A percentile compares a stretch with the other conserved stretches of the same genome.
Conservation (phyloP, 2,113 vertebrate genomes). For the Nesoenas mayeri region DNA sequence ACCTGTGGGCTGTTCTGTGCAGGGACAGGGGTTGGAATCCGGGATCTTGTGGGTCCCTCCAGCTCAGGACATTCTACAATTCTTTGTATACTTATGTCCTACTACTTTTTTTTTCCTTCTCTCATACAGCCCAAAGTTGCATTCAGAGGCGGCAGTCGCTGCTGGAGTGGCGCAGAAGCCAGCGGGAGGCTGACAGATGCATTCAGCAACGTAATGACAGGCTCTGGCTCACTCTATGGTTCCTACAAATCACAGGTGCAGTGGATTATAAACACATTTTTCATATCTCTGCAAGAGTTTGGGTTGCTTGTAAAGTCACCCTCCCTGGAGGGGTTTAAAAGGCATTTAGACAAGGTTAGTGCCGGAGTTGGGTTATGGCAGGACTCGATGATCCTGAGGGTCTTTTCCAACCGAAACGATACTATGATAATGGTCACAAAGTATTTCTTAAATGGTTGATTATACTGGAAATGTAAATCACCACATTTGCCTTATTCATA, state of each 20-base stretch:
- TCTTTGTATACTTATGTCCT: not conserved
- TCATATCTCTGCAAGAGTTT: not conserved
- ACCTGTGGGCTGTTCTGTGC: too few relatives aligned
- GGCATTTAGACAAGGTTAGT: too few relatives aligned
- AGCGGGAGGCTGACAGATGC: constrained; percentile 53
- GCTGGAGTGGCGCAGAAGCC: constrained; percentile 56
- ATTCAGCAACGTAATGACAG: constrained; percentile 57
- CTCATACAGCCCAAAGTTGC: constrained; percentile 50
- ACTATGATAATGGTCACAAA: not conserved
- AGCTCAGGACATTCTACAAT: too few relatives aligned
- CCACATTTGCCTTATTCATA: not conserved
- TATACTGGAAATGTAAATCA: not conserved
- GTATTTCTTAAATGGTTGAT: not conserved
- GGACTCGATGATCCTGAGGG: too few relatives aligned
- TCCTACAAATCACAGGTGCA: constrained; percentile 75
- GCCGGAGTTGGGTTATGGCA: too few relatives aligned
- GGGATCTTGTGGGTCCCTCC: too few relatives aligned
- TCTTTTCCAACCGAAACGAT: too few relatives aligned
- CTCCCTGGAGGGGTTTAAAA: too few relatives aligned
- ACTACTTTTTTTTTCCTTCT: not conserved
- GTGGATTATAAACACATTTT: not conserved
- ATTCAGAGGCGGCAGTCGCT: constrained; percentile 52
- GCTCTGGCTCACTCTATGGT: constrained; percentile 61
- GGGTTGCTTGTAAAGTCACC: not conserved
- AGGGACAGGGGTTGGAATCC: too few relatives aligned